These are phyloP conservation scores for Euleptes europaea DNA, from an alignment of 2,113 vertebrate genomes.

Conservation along the genomic window DNA sequence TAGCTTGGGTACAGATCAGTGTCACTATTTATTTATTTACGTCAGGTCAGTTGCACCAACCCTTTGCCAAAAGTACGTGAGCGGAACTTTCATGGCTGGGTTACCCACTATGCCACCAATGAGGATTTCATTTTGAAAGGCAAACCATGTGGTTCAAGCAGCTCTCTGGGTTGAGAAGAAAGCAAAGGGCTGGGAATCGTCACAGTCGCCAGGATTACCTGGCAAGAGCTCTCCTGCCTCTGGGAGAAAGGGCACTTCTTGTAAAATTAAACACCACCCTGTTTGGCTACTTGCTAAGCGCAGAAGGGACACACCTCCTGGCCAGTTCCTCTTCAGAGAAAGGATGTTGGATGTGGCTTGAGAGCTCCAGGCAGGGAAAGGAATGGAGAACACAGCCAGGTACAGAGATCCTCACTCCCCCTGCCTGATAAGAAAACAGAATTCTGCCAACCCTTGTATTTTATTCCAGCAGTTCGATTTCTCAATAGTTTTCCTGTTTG, in stretches of 20 bases:
- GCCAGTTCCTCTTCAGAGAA: slow-evolving; percentile 41
- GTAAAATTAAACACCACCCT: slow-evolving; percentile 17
- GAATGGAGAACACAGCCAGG: neutral
- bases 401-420: neutral
- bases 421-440: neutral
- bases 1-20: too few relatives aligned
- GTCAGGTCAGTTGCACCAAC: neutral
- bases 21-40: neutral
- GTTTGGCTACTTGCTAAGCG: slow-evolving; percentile 47
- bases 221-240: slow-evolving; percentile 18
- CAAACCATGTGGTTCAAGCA: neutral
- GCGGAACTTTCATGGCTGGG: neutral
- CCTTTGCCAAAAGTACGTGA: neutral
- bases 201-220: slow-evolving; percentile 9
- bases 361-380: neutral
- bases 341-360: slow-evolving; percentile 33
- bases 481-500: slow-evolving; percentile 7
- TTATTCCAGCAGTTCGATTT: neutral
- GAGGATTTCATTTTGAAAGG: neutral
- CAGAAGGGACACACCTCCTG: slow-evolving; percentile 34
- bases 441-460: neutral
- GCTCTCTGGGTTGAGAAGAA: neutral
- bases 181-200: neutral
- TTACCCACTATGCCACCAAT: neutral
- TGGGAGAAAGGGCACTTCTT: slow-evolving; percentile 42